A percentile compares a stretch with the other conserved stretches of the same genome.
These are phyloP conservation scores for Xenus cinereus DNA, from an alignment of 2,113 vertebrate species.

Conservation along the genomic window DNA sequence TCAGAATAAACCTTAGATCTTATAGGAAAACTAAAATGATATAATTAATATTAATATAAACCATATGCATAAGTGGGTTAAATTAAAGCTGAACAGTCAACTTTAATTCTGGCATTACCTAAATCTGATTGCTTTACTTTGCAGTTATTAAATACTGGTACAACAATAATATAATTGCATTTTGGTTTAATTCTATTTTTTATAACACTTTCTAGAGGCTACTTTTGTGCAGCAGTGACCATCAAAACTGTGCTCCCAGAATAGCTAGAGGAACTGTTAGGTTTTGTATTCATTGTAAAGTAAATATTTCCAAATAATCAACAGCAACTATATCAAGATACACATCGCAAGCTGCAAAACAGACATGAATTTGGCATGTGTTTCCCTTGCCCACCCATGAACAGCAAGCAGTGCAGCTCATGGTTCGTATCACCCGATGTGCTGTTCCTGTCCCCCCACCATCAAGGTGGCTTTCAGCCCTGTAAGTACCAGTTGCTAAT, in stretches of 20 bases:
- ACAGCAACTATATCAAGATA: background rate
- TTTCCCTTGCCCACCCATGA: slow-evolving; percentile 4
- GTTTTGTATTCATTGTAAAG: background rate
- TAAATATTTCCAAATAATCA: background rate
- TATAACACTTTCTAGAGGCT: background rate
- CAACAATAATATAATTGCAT: background rate
- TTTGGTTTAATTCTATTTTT: background rate
- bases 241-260: background rate
- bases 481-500: slow-evolving; percentile 2
- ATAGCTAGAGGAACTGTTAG: background rate
- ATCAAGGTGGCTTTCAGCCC: slow-evolving; percentile 34
- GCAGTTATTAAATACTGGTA: background rate
- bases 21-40: background rate
- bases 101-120: background rate
- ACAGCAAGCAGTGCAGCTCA: background rate
- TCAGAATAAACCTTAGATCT: background rate
- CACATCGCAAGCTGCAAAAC: background rate
- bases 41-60: background rate
- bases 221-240: background rate
- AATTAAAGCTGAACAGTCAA: background rate
- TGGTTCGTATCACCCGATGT: background rate
- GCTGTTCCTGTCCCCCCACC: background rate
- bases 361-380: background rate
- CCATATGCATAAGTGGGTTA: background rate
- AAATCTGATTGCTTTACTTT: background rate